phyloP scores from a whole-genome alignment of 2,888 invertebrate genomes.

The Leistus spinibarbis region DNA sequence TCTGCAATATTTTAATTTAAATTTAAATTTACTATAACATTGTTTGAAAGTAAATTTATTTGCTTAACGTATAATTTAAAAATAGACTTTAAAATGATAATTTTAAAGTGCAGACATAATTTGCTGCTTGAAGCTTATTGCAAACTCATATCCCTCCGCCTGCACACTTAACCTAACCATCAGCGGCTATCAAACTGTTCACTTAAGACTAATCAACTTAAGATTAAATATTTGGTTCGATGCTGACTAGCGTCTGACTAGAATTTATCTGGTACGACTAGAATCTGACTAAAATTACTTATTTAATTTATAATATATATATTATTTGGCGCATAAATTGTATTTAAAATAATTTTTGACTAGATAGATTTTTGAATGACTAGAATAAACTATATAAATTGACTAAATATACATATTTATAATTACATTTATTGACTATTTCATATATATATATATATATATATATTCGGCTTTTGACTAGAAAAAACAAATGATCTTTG shows the following conservation, averaged over 20 bases:
- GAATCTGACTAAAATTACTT: neutral
- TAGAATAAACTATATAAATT: neutral
- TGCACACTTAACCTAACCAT: conserved; percentile 48
- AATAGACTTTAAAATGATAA: conserved; percentile 37
- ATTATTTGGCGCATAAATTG: neutral
- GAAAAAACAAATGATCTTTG: neutral
- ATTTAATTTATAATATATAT: neutral
- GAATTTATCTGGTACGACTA: neutral
- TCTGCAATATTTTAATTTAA: neutral
- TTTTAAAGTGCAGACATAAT: conserved; percentile 53
- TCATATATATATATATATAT: no score
- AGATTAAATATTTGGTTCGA: conserved; percentile 6
- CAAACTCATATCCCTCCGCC: conserved; percentile 57
- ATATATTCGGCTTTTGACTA: conserved; percentile 5
- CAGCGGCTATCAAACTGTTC: neutral
- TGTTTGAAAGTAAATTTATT: no score
- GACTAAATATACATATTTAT: neutral
- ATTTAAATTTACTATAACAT: no score
- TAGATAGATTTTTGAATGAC: neutral
- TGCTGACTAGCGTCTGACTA: conserved; percentile 9
- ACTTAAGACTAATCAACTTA: conserved; percentile 7
- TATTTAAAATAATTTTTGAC: neutral
- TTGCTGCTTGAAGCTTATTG: conserved; percentile 58
- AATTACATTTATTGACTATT: neutral
- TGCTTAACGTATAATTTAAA: neutral